Evolutionary conservation across 2,113 vertebrate species (phyloP).

Genomic region (Barbus barbus): DNA sequence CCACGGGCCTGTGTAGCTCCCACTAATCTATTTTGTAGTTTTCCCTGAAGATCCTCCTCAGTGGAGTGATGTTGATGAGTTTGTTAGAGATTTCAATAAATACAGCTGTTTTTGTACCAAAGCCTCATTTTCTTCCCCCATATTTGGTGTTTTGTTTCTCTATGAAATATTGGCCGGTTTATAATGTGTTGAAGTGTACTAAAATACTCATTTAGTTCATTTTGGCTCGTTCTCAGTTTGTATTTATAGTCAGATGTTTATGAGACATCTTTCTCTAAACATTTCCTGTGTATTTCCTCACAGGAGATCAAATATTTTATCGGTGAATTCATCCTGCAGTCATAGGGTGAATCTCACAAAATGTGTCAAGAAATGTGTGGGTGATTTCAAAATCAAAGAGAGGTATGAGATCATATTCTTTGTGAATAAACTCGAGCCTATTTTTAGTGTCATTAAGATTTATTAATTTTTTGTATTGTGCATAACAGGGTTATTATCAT

Average conservation of each 20-base stretch:
- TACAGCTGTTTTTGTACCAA: conserved; percentile 70
- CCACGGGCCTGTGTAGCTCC: conserved; percentile 8
- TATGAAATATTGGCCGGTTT: not conserved
- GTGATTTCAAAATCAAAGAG: too few relatives aligned
- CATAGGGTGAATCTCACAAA: not conserved
- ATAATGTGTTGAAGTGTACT: not conserved
- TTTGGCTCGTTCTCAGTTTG: not conserved
- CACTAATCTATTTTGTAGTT: conserved; percentile 63
- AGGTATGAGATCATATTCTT: too few relatives aligned
- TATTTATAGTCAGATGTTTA: not conserved
- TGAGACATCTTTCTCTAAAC: not conserved
- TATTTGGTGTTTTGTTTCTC: not conserved
- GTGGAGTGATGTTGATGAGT: conserved; percentile 44
- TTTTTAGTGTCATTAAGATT: too few relatives aligned
- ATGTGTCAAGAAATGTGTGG: too few relatives aligned
- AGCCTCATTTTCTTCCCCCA: not conserved
- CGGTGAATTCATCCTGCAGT: not conserved
- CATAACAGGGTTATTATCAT: too few relatives aligned
- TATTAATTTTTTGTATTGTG: too few relatives aligned
- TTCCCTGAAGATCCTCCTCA: conserved; percentile 38
- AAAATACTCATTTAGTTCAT: not conserved
- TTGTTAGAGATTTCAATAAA: conserved; percentile 75
- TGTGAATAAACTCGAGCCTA: too few relatives aligned
- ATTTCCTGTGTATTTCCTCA: not conserved
- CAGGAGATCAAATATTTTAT: not conserved